phyloP scores from a whole-genome alignment of 2,113 vertebrate species.

The Sylvietta virens region DNA sequence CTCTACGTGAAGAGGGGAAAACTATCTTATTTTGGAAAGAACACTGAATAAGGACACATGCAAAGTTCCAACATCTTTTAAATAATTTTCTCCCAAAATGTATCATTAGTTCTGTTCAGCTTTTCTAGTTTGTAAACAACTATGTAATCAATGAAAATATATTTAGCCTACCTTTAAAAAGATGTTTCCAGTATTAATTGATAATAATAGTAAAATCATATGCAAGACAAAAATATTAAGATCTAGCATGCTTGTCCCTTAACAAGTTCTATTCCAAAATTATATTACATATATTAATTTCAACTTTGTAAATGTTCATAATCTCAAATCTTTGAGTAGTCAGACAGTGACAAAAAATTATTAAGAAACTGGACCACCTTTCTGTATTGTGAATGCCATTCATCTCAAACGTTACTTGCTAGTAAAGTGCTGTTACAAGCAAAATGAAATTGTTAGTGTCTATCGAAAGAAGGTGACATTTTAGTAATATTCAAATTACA shows the following conservation, averaged over 20 bases:
- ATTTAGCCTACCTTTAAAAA: constrained; percentile 58
- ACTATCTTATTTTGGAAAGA: constrained; percentile 9
- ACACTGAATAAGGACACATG: constrained; percentile 52
- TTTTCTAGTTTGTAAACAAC: constrained; percentile 38
- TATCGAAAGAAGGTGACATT: constrained; percentile 25
- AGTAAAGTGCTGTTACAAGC: constrained; percentile 63
- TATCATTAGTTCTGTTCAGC: constrained; percentile 18
- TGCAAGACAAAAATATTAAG: constrained; percentile 59
- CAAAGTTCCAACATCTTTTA: constrained; percentile 40
- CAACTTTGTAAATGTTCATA: constrained; percentile 50
- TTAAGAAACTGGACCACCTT: constrained; percentile 9
- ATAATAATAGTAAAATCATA: constrained; percentile 59
- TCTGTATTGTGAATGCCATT: constrained; percentile 20
- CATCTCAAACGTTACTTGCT: constrained; percentile 25
- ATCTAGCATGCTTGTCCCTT: constrained; percentile 47
- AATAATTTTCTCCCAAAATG: constrained; percentile 27
- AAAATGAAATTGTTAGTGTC: constrained; percentile 49
- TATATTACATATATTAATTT: constrained; percentile 54
- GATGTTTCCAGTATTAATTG: constrained; percentile 31
- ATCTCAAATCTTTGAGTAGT: constrained; percentile 34
- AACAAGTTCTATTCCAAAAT: constrained; percentile 58
- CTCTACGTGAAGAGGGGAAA: not conserved
- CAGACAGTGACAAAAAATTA: constrained; percentile 27
- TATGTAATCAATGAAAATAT: constrained; percentile 55
- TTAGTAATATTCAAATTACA: constrained; percentile 46